Evolutionary conservation across 2,797 vertebrate species (phyloP).

Genomic region (Protosalanx chinensis): DNA sequence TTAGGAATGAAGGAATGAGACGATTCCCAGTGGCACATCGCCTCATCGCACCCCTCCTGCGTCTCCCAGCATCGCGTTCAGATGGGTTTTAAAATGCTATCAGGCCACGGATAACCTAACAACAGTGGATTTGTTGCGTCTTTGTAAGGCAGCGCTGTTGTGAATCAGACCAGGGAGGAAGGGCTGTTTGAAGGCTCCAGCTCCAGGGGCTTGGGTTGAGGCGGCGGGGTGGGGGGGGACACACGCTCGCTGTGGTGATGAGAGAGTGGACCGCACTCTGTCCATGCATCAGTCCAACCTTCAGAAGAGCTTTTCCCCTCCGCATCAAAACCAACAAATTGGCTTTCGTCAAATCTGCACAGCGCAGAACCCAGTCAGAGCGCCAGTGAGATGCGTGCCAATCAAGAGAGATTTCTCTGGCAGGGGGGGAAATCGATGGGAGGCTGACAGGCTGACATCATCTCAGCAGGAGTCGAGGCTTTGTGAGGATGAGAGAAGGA

Average conservation of each 20-base stretch:
- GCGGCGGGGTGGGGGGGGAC: too few species aligned
- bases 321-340: constrained; percentile 42
- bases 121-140: too few species aligned
- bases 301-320: constrained; percentile 39
- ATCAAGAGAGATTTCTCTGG: constrained; percentile 57
- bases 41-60: too few species aligned
- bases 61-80: too few species aligned
- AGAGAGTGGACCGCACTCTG: constrained; percentile 15
- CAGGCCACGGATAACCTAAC: background rate
- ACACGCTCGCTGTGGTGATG: constrained; percentile 44
- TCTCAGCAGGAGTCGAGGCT: constrained; percentile 59
- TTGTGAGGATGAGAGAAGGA: constrained; percentile 48
- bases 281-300: constrained; percentile 22
- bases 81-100: too few species aligned
- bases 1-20: too few species aligned
- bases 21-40: too few species aligned
- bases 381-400: constrained; percentile 56
- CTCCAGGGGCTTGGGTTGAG: background rate
- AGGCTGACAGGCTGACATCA: constrained; percentile 65
- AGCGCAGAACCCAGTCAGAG: constrained; percentile 51
- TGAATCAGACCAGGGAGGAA: too few species aligned
- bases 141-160: too few species aligned
- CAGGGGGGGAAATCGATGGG: constrained; percentile 28
- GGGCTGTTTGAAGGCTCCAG: background rate
- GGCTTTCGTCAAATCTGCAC: constrained; percentile 49